phyloP scores from a whole-genome alignment of 1,140 invertebrate genomes.

The Parapsyche elsis region DNA sequence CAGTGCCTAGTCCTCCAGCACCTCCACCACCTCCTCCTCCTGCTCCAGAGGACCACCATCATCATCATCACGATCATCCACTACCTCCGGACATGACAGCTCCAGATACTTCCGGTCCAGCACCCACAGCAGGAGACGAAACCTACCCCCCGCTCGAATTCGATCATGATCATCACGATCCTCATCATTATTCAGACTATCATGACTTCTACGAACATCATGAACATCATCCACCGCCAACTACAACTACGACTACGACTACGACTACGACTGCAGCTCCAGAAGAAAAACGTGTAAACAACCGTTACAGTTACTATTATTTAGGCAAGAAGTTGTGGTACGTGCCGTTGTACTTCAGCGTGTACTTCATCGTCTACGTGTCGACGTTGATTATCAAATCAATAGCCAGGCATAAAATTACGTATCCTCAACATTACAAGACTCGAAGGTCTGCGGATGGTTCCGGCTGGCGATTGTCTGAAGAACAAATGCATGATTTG shows the following conservation, averaged over 20 bases:
- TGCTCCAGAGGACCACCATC: slow-evolving; percentile 59
- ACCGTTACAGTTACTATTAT: slow-evolving; percentile 83
- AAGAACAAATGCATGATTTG: slow-evolving; percentile 35
- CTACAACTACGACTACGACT: slow-evolving; percentile 63
- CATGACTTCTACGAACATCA: slow-evolving; percentile 59
- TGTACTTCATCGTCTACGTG: slow-evolving; percentile 86
- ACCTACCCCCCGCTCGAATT: slow-evolving; percentile 53
- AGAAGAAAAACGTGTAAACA: slow-evolving; percentile 74
- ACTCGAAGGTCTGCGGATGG: slow-evolving; percentile 39
- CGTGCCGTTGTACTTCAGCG: slow-evolving; percentile 83
- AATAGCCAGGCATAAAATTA: slow-evolving; percentile 79
- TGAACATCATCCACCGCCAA: slow-evolving; percentile 60
- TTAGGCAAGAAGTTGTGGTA: slow-evolving; percentile 85
- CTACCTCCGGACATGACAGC: slow-evolving; percentile 48
- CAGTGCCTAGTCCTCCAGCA: slow-evolving; percentile 30
- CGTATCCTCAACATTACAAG: slow-evolving; percentile 61
- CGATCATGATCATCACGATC: slow-evolving; percentile 61
- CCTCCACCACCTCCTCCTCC: slow-evolving; percentile 47
- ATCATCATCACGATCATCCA: slow-evolving; percentile 58
- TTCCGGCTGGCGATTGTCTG: slow-evolving; percentile 30
- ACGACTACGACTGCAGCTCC: slow-evolving; percentile 68
- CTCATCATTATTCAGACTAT: slow-evolving; percentile 66
- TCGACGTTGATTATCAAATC: slow-evolving; percentile 82
- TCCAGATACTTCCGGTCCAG: slow-evolving; percentile 41
- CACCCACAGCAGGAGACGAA: slow-evolving; percentile 56